Conservation (phyloP, 2,113 vertebrate species). For the Pterophyllum scalare region DNA sequence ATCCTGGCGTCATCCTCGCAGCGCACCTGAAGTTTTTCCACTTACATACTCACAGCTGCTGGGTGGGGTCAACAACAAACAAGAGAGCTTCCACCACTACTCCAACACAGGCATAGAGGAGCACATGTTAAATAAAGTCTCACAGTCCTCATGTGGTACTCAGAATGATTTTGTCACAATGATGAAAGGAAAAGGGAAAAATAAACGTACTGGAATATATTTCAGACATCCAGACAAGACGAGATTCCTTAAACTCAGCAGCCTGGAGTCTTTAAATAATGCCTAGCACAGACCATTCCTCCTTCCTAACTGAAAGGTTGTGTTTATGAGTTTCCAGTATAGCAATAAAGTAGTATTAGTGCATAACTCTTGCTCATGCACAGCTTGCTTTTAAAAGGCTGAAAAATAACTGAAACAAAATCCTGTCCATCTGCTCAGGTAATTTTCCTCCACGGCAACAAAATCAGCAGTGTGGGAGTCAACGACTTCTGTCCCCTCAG, state of each 20-base stretch:
- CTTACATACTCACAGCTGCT: neutral
- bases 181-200: neutral
- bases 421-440: slow-evolving; percentile 79
- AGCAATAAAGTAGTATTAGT: neutral
- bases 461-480: slow-evolving; percentile 89
- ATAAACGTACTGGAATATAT: neutral
- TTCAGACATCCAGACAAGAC: neutral
- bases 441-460: slow-evolving; percentile 94
- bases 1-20: neutral
- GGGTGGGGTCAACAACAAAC: neutral
- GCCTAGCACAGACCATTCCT: neutral
- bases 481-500: slow-evolving; percentile 93
- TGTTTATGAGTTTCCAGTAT: neutral
- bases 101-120: neutral
- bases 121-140: neutral
- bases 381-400: neutral
- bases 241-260: neutral
- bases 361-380: neutral
- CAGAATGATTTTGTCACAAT: neutral
- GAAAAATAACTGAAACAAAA: neutral
- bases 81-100: neutral
- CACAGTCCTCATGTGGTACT: neutral
- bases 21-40: neutral
- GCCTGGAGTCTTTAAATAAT: neutral
- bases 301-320: neutral